A percentile compares a stretch with the other conserved stretches of the same genome.
Conservation (phyloP, 2,113 vertebrate genomes). For the Chlamydotis undulata region DNA sequence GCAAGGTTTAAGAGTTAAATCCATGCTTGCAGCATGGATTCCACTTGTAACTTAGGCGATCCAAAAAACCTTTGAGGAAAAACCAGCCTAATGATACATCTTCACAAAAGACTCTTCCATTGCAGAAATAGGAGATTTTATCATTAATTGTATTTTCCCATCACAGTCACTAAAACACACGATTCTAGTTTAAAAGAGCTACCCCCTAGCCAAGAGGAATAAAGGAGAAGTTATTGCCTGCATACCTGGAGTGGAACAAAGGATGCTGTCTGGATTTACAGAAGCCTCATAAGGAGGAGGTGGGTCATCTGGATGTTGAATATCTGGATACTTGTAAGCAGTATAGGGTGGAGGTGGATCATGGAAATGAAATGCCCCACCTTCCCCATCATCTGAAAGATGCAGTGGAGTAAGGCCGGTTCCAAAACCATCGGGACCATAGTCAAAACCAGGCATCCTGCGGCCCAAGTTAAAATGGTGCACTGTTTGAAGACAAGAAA, state of each 20-base stretch:
- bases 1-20: background rate
- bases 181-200: background rate
- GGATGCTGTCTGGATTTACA: slow-evolving; percentile 88
- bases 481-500: slow-evolving; percentile 75
- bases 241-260: slow-evolving; percentile 89
- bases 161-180: background rate
- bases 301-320: slow-evolving; percentile 93
- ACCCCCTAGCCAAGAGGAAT: background rate
- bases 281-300: slow-evolving; percentile 96
- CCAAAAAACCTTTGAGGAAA: background rate
- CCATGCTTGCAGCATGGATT: background rate
- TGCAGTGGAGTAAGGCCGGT: slow-evolving; percentile 95
- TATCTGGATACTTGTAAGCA: slow-evolving; percentile 95
- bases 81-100: background rate
- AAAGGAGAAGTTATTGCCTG: background rate
- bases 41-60: background rate
- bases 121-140: background rate
- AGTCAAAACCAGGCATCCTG: slow-evolving; percentile 95
- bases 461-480: slow-evolving; percentile 98
- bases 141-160: background rate
- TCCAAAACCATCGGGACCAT: slow-evolving; percentile 91
- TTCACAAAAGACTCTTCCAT: background rate
- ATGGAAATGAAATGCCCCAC: slow-evolving; percentile 96
- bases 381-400: slow-evolving; percentile 95
- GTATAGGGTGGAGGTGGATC: slow-evolving; percentile 96